phyloP scores from a whole-genome alignment of 2,888 invertebrate species.

The Ochropleura plecta region DNA sequence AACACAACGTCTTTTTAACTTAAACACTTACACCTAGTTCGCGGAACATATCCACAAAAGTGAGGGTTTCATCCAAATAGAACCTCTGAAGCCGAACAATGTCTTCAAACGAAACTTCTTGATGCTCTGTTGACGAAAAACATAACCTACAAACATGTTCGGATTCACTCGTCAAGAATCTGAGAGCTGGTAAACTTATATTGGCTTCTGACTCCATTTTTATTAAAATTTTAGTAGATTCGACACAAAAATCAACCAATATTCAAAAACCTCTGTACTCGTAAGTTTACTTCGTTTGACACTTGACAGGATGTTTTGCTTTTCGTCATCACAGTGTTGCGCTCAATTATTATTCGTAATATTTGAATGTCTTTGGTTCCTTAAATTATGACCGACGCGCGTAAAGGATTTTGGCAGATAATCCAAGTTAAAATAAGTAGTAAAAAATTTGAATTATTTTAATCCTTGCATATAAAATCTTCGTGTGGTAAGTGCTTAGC shows the following conservation, averaged over 20 bases:
- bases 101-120: slow-evolving; percentile 75
- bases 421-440: background rate
- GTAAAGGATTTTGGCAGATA: background rate
- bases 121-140: slow-evolving; percentile 73
- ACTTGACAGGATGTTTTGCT: background rate
- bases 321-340: background rate
- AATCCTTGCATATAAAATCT: background rate
- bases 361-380: too few species aligned
- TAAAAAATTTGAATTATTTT: background rate
- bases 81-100: slow-evolving; percentile 69
- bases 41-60: slow-evolving; percentile 76
- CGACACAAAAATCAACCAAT: background rate
- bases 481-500: too few species aligned
- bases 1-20: background rate
- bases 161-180: slow-evolving; percentile 76
- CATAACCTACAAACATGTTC: slow-evolving; percentile 85
- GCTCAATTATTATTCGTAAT: background rate
- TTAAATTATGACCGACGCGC: background rate
- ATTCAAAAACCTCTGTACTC: background rate
- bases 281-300: background rate
- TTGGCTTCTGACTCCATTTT: slow-evolving; percentile 67
- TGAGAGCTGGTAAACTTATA: slow-evolving; percentile 70
- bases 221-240: slow-evolving; percentile 10
- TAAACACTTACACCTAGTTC: slow-evolving; percentile 78
- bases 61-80: slow-evolving; percentile 74